Evolutionary conservation across 2,113 vertebrate species (phyloP).

Genomic region (Etheostoma spectabile): DNA sequence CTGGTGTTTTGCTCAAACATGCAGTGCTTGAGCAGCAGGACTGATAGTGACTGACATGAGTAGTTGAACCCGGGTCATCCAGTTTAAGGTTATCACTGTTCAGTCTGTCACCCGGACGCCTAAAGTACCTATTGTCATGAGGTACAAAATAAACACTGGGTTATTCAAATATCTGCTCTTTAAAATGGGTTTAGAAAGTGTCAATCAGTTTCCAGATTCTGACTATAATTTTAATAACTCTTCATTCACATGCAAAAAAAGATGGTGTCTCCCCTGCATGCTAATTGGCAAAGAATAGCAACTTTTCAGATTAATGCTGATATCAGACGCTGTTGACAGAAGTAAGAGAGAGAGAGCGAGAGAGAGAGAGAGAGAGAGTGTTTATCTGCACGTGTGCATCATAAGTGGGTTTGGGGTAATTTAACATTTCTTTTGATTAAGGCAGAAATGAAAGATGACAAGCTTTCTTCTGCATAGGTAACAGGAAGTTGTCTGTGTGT

Average conservation of each 20-base stretch:
- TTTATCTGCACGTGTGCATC: background rate
- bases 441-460: constrained; percentile 18
- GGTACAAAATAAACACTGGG: constrained; percentile 37
- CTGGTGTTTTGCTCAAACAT: background rate
- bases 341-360: background rate
- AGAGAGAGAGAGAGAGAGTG: background rate
- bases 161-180: constrained; percentile 49
- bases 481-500: background rate
- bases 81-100: constrained; percentile 23
- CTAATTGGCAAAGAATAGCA: constrained; percentile 45
- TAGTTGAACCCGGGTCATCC: background rate
- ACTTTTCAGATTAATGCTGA: constrained; percentile 55
- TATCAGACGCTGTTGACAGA: constrained; percentile 49
- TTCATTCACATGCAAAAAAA: constrained; percentile 69
- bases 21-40: background rate
- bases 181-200: constrained; percentile 36
- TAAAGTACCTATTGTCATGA: background rate
- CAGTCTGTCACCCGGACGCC: background rate
- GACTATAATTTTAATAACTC: constrained; percentile 57
- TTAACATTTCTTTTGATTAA: constrained; percentile 31
- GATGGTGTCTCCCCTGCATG: constrained; percentile 38
- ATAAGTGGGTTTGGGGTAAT: constrained; percentile 11
- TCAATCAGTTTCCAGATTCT: constrained; percentile 43
- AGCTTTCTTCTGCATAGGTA: constrained; percentile 4
- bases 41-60: background rate